Base-by-base conservation (phyloP, 1,140 invertebrate genomes). In the Sycobia sp. region DNA sequence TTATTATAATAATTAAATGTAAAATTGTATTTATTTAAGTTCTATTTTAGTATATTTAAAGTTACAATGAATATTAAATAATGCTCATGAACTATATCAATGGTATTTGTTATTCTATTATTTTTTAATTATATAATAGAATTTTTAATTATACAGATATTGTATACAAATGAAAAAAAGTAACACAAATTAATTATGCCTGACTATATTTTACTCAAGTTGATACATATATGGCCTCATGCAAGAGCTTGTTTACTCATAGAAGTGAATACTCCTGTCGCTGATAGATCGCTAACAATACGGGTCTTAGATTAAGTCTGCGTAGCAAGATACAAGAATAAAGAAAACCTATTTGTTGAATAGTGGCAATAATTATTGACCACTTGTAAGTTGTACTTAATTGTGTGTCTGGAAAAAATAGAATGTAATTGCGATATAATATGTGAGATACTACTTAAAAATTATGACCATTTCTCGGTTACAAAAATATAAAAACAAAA, bases 331-430 rank as follows among this genome's bases (percentile, higher is more conserved):
- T 53, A 59, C 41, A 64, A 58, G 29, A 62, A 32, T 46, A 49
- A 54, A 38, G 39, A 41, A 67, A 59, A 63, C 62, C 71, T 73
- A 78, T 73, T 77, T 77, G 75, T 78, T 77, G 71, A 76, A 75
- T 65, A 63, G 70, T 77, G 75, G 69, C 69, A 69, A 63, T 68
- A 66, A 70, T 71, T 75, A 68, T 76, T 75, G 71, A 70, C 69
- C 71, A 76, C 74, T 74, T 72, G 63, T 70, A 73, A 75, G 69
- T 75, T 74, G 73, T 70, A 73, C 70, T 74, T 74, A 74, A 73
- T 63, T 69, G 66, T 74, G 69, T 66, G 67, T 70, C 67, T 70
- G 66, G 67, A 63, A 72, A 53, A 43, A 39, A 49, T 66, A 68
- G 63, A 32, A 43, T 67, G 57, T 67, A 62, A 69, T 65, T 55